Base-by-base conservation (phyloP, 2,888 invertebrate genomes). In the Mimas tiliae region DNA sequence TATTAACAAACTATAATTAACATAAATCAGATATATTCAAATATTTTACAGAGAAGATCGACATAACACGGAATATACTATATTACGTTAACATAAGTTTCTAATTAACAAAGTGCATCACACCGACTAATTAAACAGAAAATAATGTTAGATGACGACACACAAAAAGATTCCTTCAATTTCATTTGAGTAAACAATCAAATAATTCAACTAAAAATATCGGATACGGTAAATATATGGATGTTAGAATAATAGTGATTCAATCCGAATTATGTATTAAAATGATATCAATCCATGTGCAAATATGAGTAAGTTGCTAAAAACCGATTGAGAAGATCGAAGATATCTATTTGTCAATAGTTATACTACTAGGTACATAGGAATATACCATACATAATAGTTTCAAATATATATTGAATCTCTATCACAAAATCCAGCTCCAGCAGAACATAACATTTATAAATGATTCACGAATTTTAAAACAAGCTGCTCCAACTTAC, bases 1-100 rank as follows among this genome's bases (percentile, higher is more conserved):
- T 42, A 58, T 58, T 42, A 58, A 58, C 19, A 58, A 42, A 42
- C 50, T 50, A 50, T 16, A 48, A 6, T 48, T 48, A 27, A 27
- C 55, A 38, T 55, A 55, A 33, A 53, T 38, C 55, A 55, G 42
- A 58, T 58, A 58, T 58, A 42, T 42, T 58, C 58, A 58, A 58
- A 58, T 58, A 58, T 42, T 42, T 58, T 42, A 58, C 38, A 38
- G 42, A 58, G 42, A 16, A 58, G 58, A 42, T 42, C 42, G 58
- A 58, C 19, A 58, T 55, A 58, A 58, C 42, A 16, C 38, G 9
- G 12, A 19, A 42, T 42, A 58, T 42, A 58, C 19, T 4, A 38
- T 19, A 58, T 19, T 58, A 38, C 19, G 12, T 19, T 38, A 42
- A 42, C 11, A 42, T 42, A 38, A 58, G 58, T 58, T 58, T 42